Conservation (phyloP, 2,888 invertebrate species). For the Urechis unicinctus region DNA sequence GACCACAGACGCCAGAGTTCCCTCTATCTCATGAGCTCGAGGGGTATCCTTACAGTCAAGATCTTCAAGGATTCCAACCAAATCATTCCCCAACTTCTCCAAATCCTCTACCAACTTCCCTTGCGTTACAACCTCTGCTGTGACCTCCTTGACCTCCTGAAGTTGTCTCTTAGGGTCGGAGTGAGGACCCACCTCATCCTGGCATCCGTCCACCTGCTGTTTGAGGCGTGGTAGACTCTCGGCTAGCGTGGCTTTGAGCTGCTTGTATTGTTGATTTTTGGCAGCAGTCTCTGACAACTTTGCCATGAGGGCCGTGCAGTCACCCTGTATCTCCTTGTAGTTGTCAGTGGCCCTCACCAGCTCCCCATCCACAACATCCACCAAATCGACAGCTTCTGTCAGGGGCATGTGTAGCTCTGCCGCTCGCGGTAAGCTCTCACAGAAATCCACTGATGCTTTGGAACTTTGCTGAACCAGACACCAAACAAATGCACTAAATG, state of each 20-base stretch:
- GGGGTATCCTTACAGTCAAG: slow-evolving; percentile 17
- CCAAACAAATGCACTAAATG: background rate
- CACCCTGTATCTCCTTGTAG: slow-evolving; percentile 8
- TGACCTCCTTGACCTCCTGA: slow-evolving; percentile 32
- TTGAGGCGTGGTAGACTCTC: slow-evolving; percentile 14
- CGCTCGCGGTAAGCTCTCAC: too few relatives aligned
- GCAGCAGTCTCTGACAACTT: slow-evolving; percentile 15
- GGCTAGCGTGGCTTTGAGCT: slow-evolving; percentile 8
- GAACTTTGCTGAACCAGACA: too few relatives aligned
- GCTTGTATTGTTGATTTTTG: slow-evolving; percentile 17
- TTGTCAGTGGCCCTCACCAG: slow-evolving; percentile 7
- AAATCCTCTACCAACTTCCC: slow-evolving; percentile 34
- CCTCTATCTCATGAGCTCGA: slow-evolving; percentile 53
- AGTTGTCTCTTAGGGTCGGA: slow-evolving; percentile 7
- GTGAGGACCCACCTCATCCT: slow-evolving; percentile 7
- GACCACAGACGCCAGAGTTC: slow-evolving; percentile 22
- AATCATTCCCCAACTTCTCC: slow-evolving; percentile 11
- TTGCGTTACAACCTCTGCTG: slow-evolving; percentile 39
- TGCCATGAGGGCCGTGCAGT: slow-evolving; percentile 16
- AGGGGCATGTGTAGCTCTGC: too few relatives aligned
- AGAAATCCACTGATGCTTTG: too few relatives aligned
- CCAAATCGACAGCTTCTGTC: background rate
- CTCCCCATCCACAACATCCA: background rate
- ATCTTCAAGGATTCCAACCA: slow-evolving; percentile 16
- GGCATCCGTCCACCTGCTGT: slow-evolving; percentile 5